A percentile compares a stretch with the other conserved stretches of the same genome.
phyloP scores from a whole-genome alignment of 2,797 vertebrate genomes.

The Synanceia verrucosa region DNA sequence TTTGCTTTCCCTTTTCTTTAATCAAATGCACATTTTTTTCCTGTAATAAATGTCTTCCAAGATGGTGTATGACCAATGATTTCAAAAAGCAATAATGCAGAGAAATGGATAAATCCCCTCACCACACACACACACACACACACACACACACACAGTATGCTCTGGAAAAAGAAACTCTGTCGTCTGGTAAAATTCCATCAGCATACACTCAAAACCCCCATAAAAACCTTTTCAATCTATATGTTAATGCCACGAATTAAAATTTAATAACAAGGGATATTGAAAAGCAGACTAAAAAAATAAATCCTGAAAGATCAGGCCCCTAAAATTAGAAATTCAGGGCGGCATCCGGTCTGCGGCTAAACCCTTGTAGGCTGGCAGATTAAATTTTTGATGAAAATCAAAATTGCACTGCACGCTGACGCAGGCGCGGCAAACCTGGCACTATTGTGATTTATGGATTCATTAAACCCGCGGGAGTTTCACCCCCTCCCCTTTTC shows the following conservation, averaged over 20 bases:
- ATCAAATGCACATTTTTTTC: slow-evolving; percentile 76
- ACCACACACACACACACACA: slow-evolving; percentile 11
- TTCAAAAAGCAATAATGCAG: slow-evolving; percentile 84
- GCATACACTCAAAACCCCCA: slow-evolving; percentile 87
- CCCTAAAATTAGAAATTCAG: slow-evolving; percentile 99
- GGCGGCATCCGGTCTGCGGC: slow-evolving; percentile 92
- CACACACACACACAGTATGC: slow-evolving; percentile 55
- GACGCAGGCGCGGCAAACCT: slow-evolving; percentile 89
- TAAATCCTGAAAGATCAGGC: slow-evolving; percentile 99
- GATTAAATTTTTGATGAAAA: slow-evolving; percentile 98
- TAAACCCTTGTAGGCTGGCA: slow-evolving; percentile 93
- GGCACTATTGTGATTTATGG: slow-evolving; percentile 97
- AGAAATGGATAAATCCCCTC: slow-evolving; percentile 71
- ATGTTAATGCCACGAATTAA: slow-evolving; percentile 99
- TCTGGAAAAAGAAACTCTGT: slow-evolving; percentile 78
- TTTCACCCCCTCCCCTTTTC: slow-evolving; percentile 87
- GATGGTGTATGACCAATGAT: slow-evolving; percentile 75
- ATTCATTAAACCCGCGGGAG: slow-evolving; percentile 93
- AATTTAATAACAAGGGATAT: slow-evolving; percentile 99
- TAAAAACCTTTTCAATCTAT: slow-evolving; percentile 99
- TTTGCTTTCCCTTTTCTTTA: slow-evolving; percentile 70
- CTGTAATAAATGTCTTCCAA: slow-evolving; percentile 79
- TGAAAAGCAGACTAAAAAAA: slow-evolving; percentile 99
- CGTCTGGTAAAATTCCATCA: slow-evolving; percentile 86
- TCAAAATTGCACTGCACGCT: slow-evolving; percentile 89